phyloP scores from a whole-genome alignment of 2,888 invertebrate genomes.

The Caenorhabditis zanzibari region DNA sequence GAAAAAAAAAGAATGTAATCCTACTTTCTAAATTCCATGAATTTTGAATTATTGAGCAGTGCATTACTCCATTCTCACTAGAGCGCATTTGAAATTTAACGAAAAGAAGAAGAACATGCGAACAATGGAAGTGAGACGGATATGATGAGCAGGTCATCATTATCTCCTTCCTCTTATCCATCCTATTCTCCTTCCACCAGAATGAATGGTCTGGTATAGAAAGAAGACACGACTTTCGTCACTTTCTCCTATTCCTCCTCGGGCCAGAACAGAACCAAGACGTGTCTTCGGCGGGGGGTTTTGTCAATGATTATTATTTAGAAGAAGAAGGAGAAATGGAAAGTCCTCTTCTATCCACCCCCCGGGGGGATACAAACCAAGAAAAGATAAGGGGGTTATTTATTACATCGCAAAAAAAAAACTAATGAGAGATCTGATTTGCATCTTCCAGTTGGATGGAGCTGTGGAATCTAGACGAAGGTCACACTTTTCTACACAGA shows the following conservation, averaged over 20 bases:
- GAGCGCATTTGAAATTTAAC: neutral
- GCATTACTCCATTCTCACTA: neutral
- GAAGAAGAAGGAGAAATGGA: conserved; percentile 6
- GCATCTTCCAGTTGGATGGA: conserved; percentile 8
- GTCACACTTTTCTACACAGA: no score
- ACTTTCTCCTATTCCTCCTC: conserved; percentile 20
- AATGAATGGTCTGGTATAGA: conserved; percentile 9
- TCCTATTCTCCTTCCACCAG: conserved; percentile 18
- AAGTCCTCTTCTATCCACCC: neutral
- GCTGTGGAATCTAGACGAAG: conserved; percentile 3
- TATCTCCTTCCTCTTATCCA: conserved; percentile 16
- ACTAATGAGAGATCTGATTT: neutral
- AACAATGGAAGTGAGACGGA: neutral
- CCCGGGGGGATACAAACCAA: neutral
- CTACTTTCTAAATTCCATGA: conserved; percentile 12
- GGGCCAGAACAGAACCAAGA: conserved; percentile 8
- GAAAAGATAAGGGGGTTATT: conserved; percentile 22
- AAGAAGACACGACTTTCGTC: conserved; percentile 32
- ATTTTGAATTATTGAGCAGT: neutral
- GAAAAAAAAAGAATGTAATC: no score
- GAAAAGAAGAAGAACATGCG: neutral
- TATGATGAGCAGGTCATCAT: conserved; percentile 35
- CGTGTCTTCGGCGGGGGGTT: neutral
- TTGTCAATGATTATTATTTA: conserved; percentile 21
- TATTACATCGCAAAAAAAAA: conserved; percentile 1